phyloP scores from a whole-genome alignment of 2,113 vertebrate genomes.

The Elephas maximus region DNA sequence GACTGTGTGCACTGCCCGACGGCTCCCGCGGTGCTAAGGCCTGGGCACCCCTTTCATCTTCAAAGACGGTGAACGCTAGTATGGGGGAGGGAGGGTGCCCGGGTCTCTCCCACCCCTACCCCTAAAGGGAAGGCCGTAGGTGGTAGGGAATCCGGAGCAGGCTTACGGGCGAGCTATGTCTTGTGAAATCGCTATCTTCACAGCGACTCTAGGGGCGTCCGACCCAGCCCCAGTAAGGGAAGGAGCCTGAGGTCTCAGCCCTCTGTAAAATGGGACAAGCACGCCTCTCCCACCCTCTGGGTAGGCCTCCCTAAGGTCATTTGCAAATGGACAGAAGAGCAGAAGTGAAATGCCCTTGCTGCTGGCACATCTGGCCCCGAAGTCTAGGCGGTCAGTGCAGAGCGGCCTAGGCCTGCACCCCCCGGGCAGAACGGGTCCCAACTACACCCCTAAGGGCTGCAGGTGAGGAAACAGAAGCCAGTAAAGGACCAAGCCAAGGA shows the following conservation, averaged over 20 bases:
- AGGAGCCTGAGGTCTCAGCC: neutral
- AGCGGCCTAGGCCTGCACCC: neutral
- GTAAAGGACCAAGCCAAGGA: neutral
- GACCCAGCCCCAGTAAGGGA: neutral
- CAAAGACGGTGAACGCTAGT: neutral
- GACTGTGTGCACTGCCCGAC: neutral
- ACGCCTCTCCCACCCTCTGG: neutral
- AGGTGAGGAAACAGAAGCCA: conserved; percentile 66
- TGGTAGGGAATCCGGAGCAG: neutral
- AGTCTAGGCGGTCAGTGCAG: neutral
- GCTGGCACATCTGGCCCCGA: neutral
- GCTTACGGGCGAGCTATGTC: neutral
- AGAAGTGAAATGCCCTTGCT: neutral
- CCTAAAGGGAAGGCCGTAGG: neutral
- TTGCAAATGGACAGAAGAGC: neutral
- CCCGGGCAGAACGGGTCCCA: accelerated
- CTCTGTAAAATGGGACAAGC: neutral
- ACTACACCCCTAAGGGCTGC: neutral
- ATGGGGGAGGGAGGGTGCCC: accelerated
- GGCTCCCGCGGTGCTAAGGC: neutral
- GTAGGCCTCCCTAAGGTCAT: neutral
- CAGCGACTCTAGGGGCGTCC: neutral
- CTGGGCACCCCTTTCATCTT: neutral
- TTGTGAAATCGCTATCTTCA: neutral
- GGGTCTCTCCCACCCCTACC: neutral